Conservation (phyloP, 2,888 invertebrate genomes). For the Apeira syringaria region DNA sequence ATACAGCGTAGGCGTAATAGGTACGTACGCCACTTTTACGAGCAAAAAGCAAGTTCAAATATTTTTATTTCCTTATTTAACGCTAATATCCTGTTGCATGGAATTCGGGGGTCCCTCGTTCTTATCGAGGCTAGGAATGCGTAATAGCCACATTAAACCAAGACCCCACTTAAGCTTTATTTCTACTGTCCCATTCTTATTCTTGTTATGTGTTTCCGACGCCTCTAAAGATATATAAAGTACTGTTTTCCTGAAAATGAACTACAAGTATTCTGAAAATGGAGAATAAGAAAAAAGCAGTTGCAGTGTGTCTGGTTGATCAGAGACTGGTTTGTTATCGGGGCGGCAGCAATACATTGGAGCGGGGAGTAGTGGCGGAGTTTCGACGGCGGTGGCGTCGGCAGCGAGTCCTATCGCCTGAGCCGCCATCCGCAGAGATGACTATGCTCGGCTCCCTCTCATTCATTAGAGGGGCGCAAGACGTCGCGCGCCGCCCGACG, state of each 20-base stretch:
- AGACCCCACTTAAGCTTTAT: too few species aligned
- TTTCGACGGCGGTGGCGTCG: constrained; percentile 51
- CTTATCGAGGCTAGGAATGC: constrained; percentile 35
- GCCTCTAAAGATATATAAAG: too few species aligned
- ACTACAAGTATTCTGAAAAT: constrained; percentile 1
- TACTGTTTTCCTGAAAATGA: too few species aligned
- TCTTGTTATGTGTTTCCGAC: too few species aligned
- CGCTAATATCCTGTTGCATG: constrained; percentile 29
- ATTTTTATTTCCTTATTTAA: constrained; percentile 22
- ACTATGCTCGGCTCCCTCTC: constrained; percentile 79
- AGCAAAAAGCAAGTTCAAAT: constrained; percentile 19
- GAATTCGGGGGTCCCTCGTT: too few species aligned
- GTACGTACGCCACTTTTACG: constrained; percentile 24
- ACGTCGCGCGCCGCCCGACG: constrained; percentile 82
- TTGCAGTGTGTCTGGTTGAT: background rate
- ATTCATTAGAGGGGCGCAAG: constrained; percentile 80
- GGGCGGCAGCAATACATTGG: constrained; percentile 45
- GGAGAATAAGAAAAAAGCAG: background rate
- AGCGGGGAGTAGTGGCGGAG: constrained; percentile 39
- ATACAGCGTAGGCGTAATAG: constrained; percentile 30
- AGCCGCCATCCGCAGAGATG: constrained; percentile 79
- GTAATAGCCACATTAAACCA: constrained; percentile 26
- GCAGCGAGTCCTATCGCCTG: constrained; percentile 58
- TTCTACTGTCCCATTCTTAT: too few species aligned
- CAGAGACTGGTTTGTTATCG: constrained; percentile 52